phyloP scores from a whole-genome alignment of 2,113 vertebrate species.

The Phaethornis superciliosus region DNA sequence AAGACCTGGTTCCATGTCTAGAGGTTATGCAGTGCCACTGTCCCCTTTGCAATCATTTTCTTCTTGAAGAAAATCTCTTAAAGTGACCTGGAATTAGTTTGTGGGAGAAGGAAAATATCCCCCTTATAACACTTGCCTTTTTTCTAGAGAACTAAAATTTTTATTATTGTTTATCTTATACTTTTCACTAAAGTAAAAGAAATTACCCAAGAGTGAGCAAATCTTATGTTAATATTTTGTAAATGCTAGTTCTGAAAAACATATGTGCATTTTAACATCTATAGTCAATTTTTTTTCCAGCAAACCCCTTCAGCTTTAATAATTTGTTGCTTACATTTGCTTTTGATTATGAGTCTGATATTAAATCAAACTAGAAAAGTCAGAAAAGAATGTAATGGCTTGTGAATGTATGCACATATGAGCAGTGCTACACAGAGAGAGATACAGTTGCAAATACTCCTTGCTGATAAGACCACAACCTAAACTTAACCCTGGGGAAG shows the following conservation, averaged over 20 bases:
- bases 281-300: background rate
- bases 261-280: background rate
- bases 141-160: background rate
- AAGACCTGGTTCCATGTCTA: background rate
- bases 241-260: background rate
- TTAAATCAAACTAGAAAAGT: background rate
- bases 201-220: background rate
- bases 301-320: background rate
- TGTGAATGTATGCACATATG: background rate
- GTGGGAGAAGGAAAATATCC: background rate
- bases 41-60: rapidly evolving
- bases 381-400: background rate
- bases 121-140: background rate
- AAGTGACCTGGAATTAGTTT: background rate
- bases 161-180: background rate
- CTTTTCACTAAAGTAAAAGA: background rate
- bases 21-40: background rate
- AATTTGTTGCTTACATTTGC: background rate
- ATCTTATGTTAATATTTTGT: background rate
- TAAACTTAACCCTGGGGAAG: background rate
- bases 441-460: background rate
- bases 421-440: rapidly evolving
- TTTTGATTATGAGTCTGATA: background rate
- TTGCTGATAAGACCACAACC: background rate
- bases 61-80: background rate